Base-by-base conservation (phyloP, 2,888 invertebrate species). In the Lepetodrilus schrolli region DNA sequence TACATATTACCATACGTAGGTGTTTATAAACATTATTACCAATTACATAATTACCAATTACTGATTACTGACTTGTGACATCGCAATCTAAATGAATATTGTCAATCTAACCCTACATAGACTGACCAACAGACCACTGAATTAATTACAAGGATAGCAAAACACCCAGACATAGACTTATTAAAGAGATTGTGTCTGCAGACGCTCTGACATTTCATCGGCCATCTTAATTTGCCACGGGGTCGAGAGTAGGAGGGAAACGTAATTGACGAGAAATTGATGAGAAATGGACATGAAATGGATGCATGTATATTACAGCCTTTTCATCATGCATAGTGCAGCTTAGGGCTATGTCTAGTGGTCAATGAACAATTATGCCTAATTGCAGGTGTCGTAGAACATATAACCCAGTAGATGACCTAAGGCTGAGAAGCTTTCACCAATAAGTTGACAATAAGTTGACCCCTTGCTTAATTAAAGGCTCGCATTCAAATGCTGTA, bases 191-290 rank as follows among this genome's bases (percentile, higher is more conserved):
- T 58, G 26, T 58, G n/a, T 26, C 17, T 23, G 30, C 34, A 58
- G 58, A 58, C 58, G 48, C 48, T 58, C 17, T 58, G 58, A 58
- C 58, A 58, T 58, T 58, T 58, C 30, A 30, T 58, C 58, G 30
- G 23, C n/a, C n/a, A 23, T 30, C 26, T 17, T 58, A 30, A 58
- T 58, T 58, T 58, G 58, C 58, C 34, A 17, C 7, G 34, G 34
- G 58, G 58, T 30, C 34, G 58, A n/a, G 30, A 26, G 30, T 58
- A 58, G 58, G 21, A n/a, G n/a, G n/a, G n/a, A 17, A 48, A 48
- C 20, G 17, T 21, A 48, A 48, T n/a, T 48, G 48, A 48, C 48
- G 17, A 48, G 17, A 20, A 17, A 4, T n/a, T n/a, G n/a, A 43
- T 17, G 4, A 43, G 43, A 43, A 43, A 43, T 17, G 17, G 34